Percentiles rank a stretch among this genome's conserved stretches.
Evolutionary conservation across 2,888 invertebrate genomes (phyloP).

Genomic region (Polymixis lichenea): DNA sequence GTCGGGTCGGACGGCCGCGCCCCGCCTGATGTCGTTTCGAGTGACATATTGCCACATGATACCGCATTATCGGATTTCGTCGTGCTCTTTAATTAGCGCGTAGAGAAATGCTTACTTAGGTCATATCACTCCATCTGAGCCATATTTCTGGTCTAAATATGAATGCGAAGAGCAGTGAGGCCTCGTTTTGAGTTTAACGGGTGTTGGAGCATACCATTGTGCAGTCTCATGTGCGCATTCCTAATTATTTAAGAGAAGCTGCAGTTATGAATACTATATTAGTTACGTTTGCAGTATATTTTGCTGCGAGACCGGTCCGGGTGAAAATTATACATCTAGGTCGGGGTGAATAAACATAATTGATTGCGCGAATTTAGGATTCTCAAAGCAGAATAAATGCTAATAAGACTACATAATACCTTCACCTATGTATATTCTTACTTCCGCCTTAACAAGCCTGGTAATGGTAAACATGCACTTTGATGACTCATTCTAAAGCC

Average conservation of each 20-base stretch:
- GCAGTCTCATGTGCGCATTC: constrained; percentile 32
- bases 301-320: background rate
- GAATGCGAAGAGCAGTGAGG: constrained; percentile 47
- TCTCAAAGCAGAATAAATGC: constrained; percentile 22
- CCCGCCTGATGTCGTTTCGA: constrained; percentile 76
- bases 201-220: constrained; percentile 34
- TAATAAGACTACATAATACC: constrained; percentile 39
- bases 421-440: constrained; percentile 31
- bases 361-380: constrained; percentile 17
- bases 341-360: constrained; percentile 3
- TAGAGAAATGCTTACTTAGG: constrained; percentile 74
- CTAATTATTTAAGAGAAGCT: constrained; percentile 44
- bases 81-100: constrained; percentile 82
- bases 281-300: constrained; percentile 1
- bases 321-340: constrained; percentile 7
- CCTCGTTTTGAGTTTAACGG: constrained; percentile 48
- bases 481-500: constrained; percentile 49
- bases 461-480: constrained; percentile 32
- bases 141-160: constrained; percentile 65
- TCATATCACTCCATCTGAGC: constrained; percentile 50
- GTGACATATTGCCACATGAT: constrained; percentile 84
- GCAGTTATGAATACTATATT: constrained; percentile 31
- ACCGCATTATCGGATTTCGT: constrained; percentile 82
- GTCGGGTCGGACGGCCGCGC: constrained; percentile 65
- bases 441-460: constrained; percentile 26